A percentile compares a stretch with the other conserved stretches of the same genome.
These are phyloP conservation scores for Zaprionus lachaisei DNA, from an alignment of 1,140 invertebrate genomes.

Conservation along the genomic window DNA sequence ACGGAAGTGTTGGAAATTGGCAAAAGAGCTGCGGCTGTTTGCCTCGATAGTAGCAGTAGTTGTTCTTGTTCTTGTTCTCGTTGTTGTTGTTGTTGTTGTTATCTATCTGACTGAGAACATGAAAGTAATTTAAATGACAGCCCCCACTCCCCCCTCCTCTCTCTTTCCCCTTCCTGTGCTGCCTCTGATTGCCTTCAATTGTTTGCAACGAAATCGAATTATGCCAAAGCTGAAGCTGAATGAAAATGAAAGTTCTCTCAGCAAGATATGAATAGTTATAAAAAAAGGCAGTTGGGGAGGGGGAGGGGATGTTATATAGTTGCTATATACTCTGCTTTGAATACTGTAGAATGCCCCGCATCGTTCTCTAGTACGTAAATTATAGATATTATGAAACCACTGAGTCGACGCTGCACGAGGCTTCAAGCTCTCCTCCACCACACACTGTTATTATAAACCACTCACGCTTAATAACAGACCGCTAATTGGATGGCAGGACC, in stretches of 20 bases:
- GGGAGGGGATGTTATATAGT: background rate
- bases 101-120: conserved; percentile 53
- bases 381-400: conserved; percentile 75
- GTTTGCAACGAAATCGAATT: conserved; percentile 54
- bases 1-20: conserved; percentile 77
- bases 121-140: conserved; percentile 75
- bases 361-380: conserved; percentile 40
- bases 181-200: conserved; percentile 67
- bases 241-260: conserved; percentile 62
- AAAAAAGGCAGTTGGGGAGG: background rate
- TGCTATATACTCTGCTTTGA: background rate
- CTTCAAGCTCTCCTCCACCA: background rate
- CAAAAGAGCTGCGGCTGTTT: conserved; percentile 64
- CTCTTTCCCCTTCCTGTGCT: background rate
- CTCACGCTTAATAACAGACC: conserved; percentile 78
- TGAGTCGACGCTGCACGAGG: conserved; percentile 9
- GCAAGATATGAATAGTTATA: background rate
- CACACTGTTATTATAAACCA: conserved; percentile 78
- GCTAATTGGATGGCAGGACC: conserved; percentile 80
- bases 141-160: background rate
- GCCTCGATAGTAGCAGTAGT: background rate
- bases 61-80: background rate
- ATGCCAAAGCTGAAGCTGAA: conserved; percentile 34
- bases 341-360: background rate
- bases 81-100: conserved; percentile 29